These are phyloP conservation scores for Phylloscopus trochiloides DNA, from an alignment of 2,113 vertebrate genomes.

Conservation along the genomic window DNA sequence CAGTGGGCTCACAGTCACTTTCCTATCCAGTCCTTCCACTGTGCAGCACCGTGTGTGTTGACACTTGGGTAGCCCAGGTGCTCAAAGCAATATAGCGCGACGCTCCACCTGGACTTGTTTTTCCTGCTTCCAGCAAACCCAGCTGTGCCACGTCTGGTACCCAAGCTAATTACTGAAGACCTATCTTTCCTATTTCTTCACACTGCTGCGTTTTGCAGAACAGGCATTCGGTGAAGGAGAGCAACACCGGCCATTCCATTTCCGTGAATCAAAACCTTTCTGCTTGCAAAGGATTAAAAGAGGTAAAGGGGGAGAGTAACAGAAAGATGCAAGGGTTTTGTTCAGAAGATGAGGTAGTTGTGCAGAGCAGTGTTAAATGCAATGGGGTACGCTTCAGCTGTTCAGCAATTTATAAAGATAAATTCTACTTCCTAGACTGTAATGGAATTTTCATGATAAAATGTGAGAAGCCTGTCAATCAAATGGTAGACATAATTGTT, in stretches of 20 bases:
- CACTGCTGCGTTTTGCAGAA: not conserved
- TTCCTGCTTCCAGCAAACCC: conserved; percentile 48
- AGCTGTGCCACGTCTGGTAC: not conserved
- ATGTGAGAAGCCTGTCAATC: not conserved
- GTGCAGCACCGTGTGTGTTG: not conserved
- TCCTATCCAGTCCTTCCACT: not conserved
- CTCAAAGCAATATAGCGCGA: not conserved
- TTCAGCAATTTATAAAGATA: not conserved
- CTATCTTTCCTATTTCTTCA: conserved; percentile 14
- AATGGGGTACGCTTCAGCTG: not conserved
- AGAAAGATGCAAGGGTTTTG: not conserved
- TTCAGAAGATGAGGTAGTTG: not conserved
- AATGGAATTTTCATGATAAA: not conserved
- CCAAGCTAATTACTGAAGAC: conserved; percentile 20
- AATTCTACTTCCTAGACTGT: not conserved
- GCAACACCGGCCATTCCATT: not conserved
- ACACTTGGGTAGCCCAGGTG: not conserved
- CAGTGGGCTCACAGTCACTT: not conserved
- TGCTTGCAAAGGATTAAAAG: not conserved
- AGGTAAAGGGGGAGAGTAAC: not conserved
- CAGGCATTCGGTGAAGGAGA: not conserved
- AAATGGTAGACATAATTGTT: not conserved
- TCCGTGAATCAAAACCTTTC: not conserved
- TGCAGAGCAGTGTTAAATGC: not conserved
- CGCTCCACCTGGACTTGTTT: conserved; percentile 22